Percentiles rank a stretch among this genome's conserved stretches.
Conservation (phyloP, 2,797 vertebrate genomes). For the Pseudotriccus pelzelni region DNA sequence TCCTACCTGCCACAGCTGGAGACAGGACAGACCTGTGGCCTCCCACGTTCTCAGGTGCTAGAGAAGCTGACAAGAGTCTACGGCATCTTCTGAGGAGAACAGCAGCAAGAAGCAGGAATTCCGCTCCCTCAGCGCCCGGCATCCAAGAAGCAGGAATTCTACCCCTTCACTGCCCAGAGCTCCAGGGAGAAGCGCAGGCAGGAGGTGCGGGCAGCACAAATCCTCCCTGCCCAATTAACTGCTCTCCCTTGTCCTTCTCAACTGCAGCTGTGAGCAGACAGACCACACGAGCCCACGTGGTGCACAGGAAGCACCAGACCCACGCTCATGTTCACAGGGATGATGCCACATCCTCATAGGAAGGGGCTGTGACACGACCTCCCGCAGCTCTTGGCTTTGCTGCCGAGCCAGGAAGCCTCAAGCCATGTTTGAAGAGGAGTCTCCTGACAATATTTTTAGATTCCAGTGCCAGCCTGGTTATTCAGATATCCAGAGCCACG, state of each 20-base stretch:
- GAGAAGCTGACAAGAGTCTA: neutral
- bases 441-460: neutral
- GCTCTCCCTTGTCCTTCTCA: neutral
- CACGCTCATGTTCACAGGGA: fast-evolving
- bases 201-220: neutral
- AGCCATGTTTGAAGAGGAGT: neutral
- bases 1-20: neutral
- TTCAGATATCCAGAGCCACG: neutral
- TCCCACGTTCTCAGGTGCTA: neutral
- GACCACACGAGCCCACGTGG: fast-evolving
- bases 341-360: neutral
- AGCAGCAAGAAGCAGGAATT: neutral
- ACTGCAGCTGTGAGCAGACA: neutral
- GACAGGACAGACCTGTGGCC: neutral
- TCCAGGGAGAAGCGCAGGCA: fast-evolving
- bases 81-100: neutral
- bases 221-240: neutral
- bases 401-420: slow-evolving; percentile 5
- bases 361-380: neutral
- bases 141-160: neutral
- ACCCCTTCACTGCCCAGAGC: neutral
- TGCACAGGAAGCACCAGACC: neutral
- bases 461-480: neutral
- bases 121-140: neutral
- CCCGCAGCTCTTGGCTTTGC: neutral